Evolutionary conservation across 2,797 vertebrate species (phyloP).

Genomic region (Enteromius unitaeniatus): DNA sequence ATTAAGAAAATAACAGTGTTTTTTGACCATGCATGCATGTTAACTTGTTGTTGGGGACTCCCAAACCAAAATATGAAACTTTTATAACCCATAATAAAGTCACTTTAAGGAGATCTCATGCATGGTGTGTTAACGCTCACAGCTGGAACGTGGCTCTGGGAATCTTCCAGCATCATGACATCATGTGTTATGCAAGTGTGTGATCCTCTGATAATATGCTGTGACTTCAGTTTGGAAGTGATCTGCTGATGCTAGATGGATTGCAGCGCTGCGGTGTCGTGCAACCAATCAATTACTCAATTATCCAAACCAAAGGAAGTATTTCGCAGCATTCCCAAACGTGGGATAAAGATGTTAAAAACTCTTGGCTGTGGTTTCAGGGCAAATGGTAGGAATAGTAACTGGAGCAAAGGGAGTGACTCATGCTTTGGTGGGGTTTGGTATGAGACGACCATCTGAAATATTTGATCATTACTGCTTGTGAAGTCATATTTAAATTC

Average conservation of each 20-base stretch:
- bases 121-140: not conserved
- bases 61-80: no score
- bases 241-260: not conserved
- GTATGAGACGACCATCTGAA: not conserved
- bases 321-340: slow-evolving; percentile 8
- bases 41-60: no score
- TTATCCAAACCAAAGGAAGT: slow-evolving; percentile 14
- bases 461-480: not conserved
- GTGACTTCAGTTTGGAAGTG: slow-evolving; percentile 3
- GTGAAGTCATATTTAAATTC: slow-evolving; percentile 9
- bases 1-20: no score
- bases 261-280: not conserved
- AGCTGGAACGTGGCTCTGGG: not conserved
- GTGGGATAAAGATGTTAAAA: slow-evolving; percentile 15
- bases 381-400: slow-evolving; percentile 7
- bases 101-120: not conserved
- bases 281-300: slow-evolving; percentile 16
- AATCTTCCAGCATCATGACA: slow-evolving; percentile 24
- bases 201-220: slow-evolving; percentile 12
- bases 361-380: not conserved
- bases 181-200: slow-evolving; percentile 13
- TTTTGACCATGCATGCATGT: no score
- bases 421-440: slow-evolving; percentile 32
- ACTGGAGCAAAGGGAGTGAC: not conserved
- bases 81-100: no score